Evolutionary conservation across 2,888 invertebrate species (phyloP).

Genomic region (Troides helena): DNA sequence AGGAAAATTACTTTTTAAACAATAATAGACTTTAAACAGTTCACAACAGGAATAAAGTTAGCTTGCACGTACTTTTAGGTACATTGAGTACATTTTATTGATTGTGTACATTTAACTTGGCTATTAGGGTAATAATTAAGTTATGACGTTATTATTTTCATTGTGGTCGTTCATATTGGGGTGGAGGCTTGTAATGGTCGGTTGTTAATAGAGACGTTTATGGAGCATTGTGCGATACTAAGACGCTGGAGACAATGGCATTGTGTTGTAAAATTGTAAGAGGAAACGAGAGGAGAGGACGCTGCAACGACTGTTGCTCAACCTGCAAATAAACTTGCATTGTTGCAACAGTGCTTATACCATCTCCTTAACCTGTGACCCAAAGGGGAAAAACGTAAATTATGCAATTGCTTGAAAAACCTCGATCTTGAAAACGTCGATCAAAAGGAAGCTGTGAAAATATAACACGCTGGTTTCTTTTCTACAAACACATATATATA

Average conservation of each 20-base stretch:
- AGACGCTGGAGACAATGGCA: conserved; percentile 12
- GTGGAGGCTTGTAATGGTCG: conserved; percentile 33
- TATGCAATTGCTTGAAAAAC: no score
- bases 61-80: not conserved
- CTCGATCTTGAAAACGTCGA: no score
- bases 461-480: no score
- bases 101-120: conserved; percentile 32
- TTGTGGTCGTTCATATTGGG: conserved; percentile 33
- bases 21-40: not conserved
- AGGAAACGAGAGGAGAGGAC: not conserved
- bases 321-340: conserved; percentile 13
- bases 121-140: conserved; percentile 41
- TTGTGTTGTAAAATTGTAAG: conserved; percentile 18
- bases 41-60: conserved; percentile 19
- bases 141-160: conserved; percentile 42
- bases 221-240: conserved; percentile 3
- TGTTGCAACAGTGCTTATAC: not conserved
- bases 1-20: not conserved
- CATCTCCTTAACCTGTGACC: no score
- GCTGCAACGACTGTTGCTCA: conserved; percentile 8
- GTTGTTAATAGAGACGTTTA: conserved; percentile 33
- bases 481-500: no score
- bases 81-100: conserved; percentile 23
- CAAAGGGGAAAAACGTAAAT: no score
- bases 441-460: no score